Evolutionary conservation across 1,140 invertebrate genomes (phyloP), one percentile per base, ranked within the genome.

Genomic region (Lepidurus arcticus): DNA sequence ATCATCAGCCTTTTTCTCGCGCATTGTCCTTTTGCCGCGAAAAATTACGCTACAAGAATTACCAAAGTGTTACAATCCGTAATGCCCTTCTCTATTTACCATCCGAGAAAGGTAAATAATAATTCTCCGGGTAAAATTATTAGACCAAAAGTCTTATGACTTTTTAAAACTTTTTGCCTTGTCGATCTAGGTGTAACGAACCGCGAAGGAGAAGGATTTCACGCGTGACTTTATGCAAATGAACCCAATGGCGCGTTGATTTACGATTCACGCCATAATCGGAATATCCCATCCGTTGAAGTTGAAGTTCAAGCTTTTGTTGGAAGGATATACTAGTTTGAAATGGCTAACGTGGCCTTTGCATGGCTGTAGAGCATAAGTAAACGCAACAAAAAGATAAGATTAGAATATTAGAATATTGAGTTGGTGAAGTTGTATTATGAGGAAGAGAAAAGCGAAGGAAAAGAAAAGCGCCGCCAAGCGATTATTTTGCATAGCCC

Each of bases 211-310:
- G 53, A 65, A 65, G 53, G 53, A 65, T 65, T 65, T 65, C 53
- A 65, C 53, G 53, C 53, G 53, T 65, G 53, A 65, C 53, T 65
- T 65, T 65, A 65, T 65, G 53, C 53, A 65, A 21, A 65, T 65
- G 53, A 65, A 21, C 53, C 21, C 53, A 65, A 65, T 65, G 53
- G 53, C 53, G 53, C 13, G 21, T 21, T 65, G 53, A 65, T 65
- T 65, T 65, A 65, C 53, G 53, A 65, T 21, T 65, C 53, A 65
- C 53, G 53, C 53, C 53, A 65, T 65, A 65, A 9, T 65, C 53
- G 53, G 53, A 65, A 65, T 65, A 65, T 65, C 6, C 53, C 21
- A 65, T 65, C 16, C 53, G 16, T 21, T 21, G 16, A 11, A 16
- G 53, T 34, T 34, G 34, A 34, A 34, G 34, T 34, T 34, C 34